A percentile compares a stretch with the other conserved stretches of the same genome.
phyloP scores from a whole-genome alignment of 2,797 vertebrate species.

The Scarus forsteni region DNA sequence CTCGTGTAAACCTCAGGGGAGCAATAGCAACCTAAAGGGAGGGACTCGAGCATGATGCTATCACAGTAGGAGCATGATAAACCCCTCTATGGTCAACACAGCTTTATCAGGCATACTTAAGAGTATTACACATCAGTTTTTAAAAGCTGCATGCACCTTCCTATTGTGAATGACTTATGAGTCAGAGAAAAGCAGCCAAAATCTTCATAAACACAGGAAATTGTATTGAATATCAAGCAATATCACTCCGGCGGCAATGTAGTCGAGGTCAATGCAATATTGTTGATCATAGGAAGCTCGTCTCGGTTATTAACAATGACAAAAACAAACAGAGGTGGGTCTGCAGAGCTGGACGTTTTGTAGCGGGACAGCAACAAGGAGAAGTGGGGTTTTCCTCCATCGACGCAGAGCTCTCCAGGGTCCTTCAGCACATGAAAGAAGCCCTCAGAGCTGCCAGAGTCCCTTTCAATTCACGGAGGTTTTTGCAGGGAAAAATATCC shows the following conservation, averaged over 20 bases:
- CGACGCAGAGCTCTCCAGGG: conserved; percentile 45
- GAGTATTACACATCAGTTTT: conserved; percentile 61
- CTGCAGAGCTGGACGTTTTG: conserved; percentile 45
- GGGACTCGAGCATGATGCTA: conserved; percentile 47
- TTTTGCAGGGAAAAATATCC: conserved; percentile 58
- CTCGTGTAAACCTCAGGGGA: conserved; percentile 58
- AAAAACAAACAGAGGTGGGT: conserved; percentile 81
- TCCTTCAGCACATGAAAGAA: conserved; percentile 75
- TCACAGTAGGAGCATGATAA: conserved; percentile 49
- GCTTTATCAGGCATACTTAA: conserved; percentile 46
- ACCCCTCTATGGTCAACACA: conserved; percentile 38
- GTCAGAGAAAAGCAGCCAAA: conserved; percentile 68
- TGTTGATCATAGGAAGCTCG: conserved; percentile 86
- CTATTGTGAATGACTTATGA: conserved; percentile 75
- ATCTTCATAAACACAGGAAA: conserved; percentile 81
- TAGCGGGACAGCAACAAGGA: conserved; percentile 69
- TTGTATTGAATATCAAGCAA: conserved; percentile 76
- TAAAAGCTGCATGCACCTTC: conserved; percentile 54
- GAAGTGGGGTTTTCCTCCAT: conserved; percentile 76
- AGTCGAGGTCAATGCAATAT: conserved; percentile 85
- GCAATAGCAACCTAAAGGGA: conserved; percentile 21
- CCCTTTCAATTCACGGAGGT: conserved; percentile 77
- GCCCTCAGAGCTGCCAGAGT: conserved; percentile 70
- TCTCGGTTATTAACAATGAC: conserved; percentile 82
- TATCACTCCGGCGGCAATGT: conserved; percentile 58